phyloP scores from a whole-genome alignment of 1,140 invertebrate species.

The Drosophila takahashii region DNA sequence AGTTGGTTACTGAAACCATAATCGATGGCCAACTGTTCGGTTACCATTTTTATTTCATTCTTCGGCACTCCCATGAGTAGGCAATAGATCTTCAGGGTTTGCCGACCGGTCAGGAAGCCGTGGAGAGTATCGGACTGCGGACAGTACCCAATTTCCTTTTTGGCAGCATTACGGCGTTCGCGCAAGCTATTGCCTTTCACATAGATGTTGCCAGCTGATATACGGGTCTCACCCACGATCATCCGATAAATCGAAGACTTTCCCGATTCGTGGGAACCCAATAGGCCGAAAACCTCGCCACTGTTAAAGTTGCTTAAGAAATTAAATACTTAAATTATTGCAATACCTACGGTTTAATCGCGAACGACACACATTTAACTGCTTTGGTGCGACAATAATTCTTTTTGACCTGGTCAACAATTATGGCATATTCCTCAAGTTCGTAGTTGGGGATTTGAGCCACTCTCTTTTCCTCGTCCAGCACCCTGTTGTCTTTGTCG shows the following conservation, averaged over 20 bases:
- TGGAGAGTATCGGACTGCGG: constrained; percentile 93
- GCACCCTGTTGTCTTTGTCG: neutral
- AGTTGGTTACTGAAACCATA: constrained; percentile 81
- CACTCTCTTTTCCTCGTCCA: constrained; percentile 1
- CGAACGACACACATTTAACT: constrained; percentile 17
- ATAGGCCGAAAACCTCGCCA: constrained; percentile 93
- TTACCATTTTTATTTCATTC: constrained; percentile 82
- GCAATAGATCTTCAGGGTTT: constrained; percentile 90
- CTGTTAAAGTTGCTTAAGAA: neutral
- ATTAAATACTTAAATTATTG: constrained; percentile 50
- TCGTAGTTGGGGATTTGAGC: neutral
- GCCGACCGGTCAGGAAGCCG: constrained; percentile 90
- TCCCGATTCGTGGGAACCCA: constrained; percentile 93
- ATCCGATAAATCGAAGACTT: constrained; percentile 95
- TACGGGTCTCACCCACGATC: constrained; percentile 91
- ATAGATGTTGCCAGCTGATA: constrained; percentile 85
- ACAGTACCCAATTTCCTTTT: constrained; percentile 90
- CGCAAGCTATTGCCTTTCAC: constrained; percentile 85
- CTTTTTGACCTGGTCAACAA: constrained; percentile 13
- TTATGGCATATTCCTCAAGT: neutral
- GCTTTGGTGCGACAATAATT: neutral
- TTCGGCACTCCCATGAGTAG: constrained; percentile 89
- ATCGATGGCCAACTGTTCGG: constrained; percentile 67
- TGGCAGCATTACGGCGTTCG: constrained; percentile 84
- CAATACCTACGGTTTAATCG: constrained; percentile 85